Conservation (phyloP, 2,113 vertebrate genomes). For the Halichoeres trimaculatus region DNA sequence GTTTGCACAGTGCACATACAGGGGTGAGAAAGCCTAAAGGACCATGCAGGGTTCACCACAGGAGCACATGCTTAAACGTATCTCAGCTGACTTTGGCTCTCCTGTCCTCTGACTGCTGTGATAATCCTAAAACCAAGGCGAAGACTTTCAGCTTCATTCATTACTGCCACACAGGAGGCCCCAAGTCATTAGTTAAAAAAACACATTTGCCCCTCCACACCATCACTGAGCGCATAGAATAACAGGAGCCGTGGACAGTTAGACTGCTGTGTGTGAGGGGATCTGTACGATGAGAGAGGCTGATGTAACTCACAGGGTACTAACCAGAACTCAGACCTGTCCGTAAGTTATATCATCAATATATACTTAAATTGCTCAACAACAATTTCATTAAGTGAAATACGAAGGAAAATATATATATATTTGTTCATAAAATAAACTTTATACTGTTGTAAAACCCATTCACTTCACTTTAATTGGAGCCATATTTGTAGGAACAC, state of each 20-base stretch:
- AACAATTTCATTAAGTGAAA: too few species aligned
- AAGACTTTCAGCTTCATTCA: constrained; percentile 59
- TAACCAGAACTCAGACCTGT: too few species aligned
- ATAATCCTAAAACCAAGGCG: constrained; percentile 63
- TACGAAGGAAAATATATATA: too few species aligned
- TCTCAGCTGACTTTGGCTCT: constrained; percentile 40
- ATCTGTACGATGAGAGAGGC: neutral
- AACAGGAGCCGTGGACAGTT: constrained; percentile 10
- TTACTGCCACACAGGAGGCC: constrained; percentile 68
- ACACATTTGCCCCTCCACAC: constrained; percentile 31
- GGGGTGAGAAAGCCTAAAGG: constrained; percentile 7
- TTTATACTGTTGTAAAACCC: too few species aligned
- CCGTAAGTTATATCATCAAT: too few species aligned
- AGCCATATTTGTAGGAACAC: too few species aligned
- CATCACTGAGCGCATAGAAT: constrained; percentile 35
- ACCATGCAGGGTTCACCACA: constrained; percentile 9
- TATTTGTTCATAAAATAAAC: too few species aligned
- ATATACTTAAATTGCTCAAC: too few species aligned
- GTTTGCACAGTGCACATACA: constrained; percentile 9
- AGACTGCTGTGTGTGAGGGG: constrained; percentile 8
- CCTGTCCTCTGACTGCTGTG: constrained; percentile 38
- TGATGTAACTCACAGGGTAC: neutral
- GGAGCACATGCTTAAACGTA: constrained; percentile 46
- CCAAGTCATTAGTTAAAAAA: constrained; percentile 65
- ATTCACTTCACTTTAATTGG: too few species aligned